Evolutionary conservation across 2,113 vertebrate genomes (phyloP), one percentile per base, ranked within the genome.

Genomic region (Phaethornis superciliosus): DNA sequence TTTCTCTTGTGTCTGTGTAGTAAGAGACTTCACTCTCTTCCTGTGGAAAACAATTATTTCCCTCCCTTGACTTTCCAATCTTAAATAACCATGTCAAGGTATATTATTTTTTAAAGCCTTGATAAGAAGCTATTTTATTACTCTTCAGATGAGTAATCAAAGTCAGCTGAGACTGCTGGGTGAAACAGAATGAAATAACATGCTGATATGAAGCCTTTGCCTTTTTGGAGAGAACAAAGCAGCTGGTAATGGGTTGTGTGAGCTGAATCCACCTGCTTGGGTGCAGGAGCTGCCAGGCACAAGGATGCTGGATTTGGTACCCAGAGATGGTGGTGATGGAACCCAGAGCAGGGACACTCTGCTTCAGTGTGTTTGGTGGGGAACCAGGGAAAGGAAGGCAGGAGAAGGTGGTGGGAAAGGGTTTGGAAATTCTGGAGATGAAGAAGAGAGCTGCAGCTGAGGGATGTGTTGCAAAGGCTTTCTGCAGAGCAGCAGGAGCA

Each of bases 41-140:
- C 62, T 89, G 75, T 79, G 35, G 65, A 75, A 92, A 95, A 72
- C 54, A 56, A 93, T 93, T 89, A 89, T 87, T 74, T 74, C 47
- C 35, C 20, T 18, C 10, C 7, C 22, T 9, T 16, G 1, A 60
- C 63, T 87, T 95, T 85, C 56, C 81, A 88, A 32, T 93, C 69
- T 91, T 81, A 71, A 87, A 87, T 87, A 95, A 95, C 70, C 5
- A 1, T 72, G 70, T 88, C 88, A 54, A 89, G 78, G 78, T 88
- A 17, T 87, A 88, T 87, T 95, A 85, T 87, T 94, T 95, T 91
- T 85, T 76, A 82, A 96, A 93, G n/a, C 58, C 67, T 76, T 80
- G 62, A 85, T 93, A 96, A 89, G 89, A 79, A 91, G 33, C 49
- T 91, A 6, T 85, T 89, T 95, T 85, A 89, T 89, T 85, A 65